Evolutionary conservation across 2,113 vertebrate genomes (phyloP), one percentile per base, ranked within the genome.

Genomic region (Dissostichus mawsoni): DNA sequence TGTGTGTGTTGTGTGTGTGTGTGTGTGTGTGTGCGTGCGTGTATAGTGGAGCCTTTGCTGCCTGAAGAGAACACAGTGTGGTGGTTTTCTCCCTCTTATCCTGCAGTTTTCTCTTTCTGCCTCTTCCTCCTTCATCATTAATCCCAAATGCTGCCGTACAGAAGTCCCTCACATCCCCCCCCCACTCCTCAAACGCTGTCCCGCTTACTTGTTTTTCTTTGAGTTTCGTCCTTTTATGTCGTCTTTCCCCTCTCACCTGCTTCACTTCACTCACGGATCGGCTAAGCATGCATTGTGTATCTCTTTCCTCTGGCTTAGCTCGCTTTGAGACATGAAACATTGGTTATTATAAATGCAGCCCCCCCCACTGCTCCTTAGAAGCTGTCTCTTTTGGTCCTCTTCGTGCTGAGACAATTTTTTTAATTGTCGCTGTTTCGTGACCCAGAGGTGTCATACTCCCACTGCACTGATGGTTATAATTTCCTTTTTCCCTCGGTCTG

Each of bases 381-480:
- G 48, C 65, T 73, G 8, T 44, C 17, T 10, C 59, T 69, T 80
- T 63, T 55, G n/a, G 62, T 65, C 69, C 36, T 59, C 47, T 4
- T 20, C 17, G 5, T 8, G 23, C 68, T 11, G n/a, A 68, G 68
- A 13, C 47, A 5, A 4, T 52, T n/a, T 75, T 41, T 78, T 55
- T 66, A 87, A 83, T 83, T 69, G 62, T 75, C 17, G 59, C 69
- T 52, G 48, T 48, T 36, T 58, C 25, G 6, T 56, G 66, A 65
- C 72, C 86, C 52, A 33, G 47, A 78, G 78, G 53, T 74, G 70
- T 59, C 69, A 48, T 20, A 13, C 52, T 67, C 18, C 41, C 18
- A 29, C 82, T 33, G 68, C 55, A 33, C 51, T 58, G 80, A 83
- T 77, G 69, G 48, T 14, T 33, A 14, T 70, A 67, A 78, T 87